Evolutionary conservation across 2,113 vertebrate species (phyloP).

Genomic region (Falcunculus frontatus): DNA sequence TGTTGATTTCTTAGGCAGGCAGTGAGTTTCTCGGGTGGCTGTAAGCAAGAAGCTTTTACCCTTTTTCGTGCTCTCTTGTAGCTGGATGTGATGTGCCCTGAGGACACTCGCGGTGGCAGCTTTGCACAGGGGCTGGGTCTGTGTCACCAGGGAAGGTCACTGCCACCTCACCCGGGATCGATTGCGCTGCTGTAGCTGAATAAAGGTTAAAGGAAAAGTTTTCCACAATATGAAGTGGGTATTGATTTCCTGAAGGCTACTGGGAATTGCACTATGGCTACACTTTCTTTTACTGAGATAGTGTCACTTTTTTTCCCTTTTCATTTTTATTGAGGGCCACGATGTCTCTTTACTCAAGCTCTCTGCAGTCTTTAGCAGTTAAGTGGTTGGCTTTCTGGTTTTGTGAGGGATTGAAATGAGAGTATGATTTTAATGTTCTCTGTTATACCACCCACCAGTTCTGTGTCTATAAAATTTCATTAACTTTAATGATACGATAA

Average conservation of each 20-base stretch:
- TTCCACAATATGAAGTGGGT: background rate
- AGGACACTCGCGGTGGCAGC: background rate
- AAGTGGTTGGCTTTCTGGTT: background rate
- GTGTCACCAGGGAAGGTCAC: background rate
- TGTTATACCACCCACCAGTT: constrained; percentile 1
- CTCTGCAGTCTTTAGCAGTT: background rate
- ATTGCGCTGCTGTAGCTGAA: background rate
- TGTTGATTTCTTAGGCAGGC: background rate
- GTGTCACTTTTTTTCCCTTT: background rate
- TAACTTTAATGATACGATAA: constrained; percentile 26
- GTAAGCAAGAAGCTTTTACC: background rate
- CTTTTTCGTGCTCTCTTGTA: accelerated
- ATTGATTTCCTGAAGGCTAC: constrained; percentile 40
- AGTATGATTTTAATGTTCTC: constrained; percentile 8
- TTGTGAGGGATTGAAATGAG: background rate
- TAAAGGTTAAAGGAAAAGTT: constrained; percentile 24
- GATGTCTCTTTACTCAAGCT: background rate
- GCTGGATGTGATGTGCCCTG: accelerated
- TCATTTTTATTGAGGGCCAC: background rate
- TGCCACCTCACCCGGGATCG: background rate
- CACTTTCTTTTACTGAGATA: background rate
- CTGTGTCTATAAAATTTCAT: constrained; percentile 6
- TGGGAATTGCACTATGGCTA: background rate
- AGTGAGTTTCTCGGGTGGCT: background rate
- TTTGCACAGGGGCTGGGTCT: background rate